phyloP scores from a whole-genome alignment of 2,113 vertebrate species.

The Gymnarchus niloticus region DNA sequence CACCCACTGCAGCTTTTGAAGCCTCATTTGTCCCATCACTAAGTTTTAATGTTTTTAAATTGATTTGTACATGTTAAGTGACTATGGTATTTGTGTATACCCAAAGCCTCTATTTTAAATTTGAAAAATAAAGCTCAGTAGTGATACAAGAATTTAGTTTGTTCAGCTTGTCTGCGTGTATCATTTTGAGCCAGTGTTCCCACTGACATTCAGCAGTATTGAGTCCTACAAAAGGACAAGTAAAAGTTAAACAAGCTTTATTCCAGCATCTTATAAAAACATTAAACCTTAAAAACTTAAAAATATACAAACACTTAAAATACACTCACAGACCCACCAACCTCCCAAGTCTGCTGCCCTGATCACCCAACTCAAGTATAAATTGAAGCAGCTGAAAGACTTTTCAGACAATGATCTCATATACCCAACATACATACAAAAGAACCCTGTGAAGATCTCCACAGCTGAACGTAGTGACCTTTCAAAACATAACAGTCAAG shows the following conservation, averaged over 20 bases:
- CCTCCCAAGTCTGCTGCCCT: neutral
- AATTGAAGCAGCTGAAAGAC: neutral
- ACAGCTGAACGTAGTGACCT: neutral
- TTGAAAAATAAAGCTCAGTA: neutral
- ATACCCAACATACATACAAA: neutral
- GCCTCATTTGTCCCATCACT: no score
- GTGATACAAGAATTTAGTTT: neutral
- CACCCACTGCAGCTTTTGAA: no score
- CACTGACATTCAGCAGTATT: neutral
- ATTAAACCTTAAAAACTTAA: neutral
- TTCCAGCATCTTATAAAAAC: neutral
- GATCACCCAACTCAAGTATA: neutral
- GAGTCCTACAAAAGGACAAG: neutral
- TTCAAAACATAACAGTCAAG: neutral
- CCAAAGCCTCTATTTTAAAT: conserved; percentile 4
- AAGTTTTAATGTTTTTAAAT: neutral
- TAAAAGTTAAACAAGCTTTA: neutral
- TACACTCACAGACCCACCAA: neutral
- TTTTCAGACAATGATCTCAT: neutral
- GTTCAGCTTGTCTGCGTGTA: neutral
- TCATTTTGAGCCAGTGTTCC: neutral
- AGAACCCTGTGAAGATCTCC: neutral
- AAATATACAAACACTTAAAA: conserved; percentile 1
- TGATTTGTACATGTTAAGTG: conserved; percentile 11
- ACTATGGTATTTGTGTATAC: conserved; percentile 1